Evolutionary conservation across 2,113 vertebrate genomes (phyloP).

Genomic region (Tragelaphus scriptus): DNA sequence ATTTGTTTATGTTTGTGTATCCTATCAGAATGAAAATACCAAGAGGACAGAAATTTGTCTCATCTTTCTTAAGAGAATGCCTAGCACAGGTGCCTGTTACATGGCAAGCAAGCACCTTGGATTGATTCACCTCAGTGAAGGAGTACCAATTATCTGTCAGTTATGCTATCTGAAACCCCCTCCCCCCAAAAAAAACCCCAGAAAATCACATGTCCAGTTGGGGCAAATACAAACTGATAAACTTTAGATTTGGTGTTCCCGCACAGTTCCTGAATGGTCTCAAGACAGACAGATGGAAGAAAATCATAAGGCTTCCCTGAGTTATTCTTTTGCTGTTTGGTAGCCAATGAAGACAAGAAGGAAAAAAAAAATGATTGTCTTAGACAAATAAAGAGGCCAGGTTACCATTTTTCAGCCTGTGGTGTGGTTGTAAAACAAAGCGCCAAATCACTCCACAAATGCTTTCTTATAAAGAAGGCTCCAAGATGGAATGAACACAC

Average conservation of each 20-base stretch:
- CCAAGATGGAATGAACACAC: background rate
- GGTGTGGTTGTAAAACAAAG: slow-evolving; percentile 54
- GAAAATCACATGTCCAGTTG: background rate
- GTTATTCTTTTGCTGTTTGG: background rate
- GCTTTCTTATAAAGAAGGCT: slow-evolving; percentile 29
- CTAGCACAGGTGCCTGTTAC: background rate
- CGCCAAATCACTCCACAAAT: slow-evolving; percentile 35
- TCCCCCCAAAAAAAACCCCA: background rate
- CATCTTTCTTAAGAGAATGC: background rate
- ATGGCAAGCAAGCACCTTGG: background rate
- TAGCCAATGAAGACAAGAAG: slow-evolving; percentile 16
- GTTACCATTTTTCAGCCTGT: slow-evolving; percentile 29
- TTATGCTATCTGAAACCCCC: background rate
- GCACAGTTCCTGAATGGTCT: background rate
- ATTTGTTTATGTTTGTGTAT: background rate
- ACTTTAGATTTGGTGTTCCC: slow-evolving; percentile 3
- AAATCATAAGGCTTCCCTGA: background rate
- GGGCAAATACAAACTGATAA: slow-evolving; percentile 1
- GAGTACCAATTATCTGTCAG: background rate
- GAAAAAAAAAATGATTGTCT: slow-evolving; percentile 11
- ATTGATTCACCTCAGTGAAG: background rate
- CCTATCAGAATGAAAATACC: background rate
- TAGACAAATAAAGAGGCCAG: slow-evolving; percentile 25
- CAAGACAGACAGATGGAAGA: background rate
- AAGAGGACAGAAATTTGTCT: background rate